Evolutionary conservation across 2,888 invertebrate species (phyloP), one percentile per base, ranked within the genome.

Genomic region (Chrysolina haemoptera): DNA sequence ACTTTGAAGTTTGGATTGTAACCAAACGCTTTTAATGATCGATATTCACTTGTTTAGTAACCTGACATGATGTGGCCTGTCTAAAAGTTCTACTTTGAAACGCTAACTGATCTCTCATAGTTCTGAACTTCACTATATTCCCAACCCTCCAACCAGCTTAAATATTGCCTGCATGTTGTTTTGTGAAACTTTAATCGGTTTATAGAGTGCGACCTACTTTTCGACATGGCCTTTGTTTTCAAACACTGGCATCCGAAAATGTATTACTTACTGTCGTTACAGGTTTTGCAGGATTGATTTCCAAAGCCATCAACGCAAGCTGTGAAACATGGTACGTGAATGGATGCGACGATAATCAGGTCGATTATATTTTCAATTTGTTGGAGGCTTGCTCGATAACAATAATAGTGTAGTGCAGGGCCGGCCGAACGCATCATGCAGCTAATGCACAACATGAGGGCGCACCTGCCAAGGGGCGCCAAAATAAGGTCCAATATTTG

Each of bases 211-310:
- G 72, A 73, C 68, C 72, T 18, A 64, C 50, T 73, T 73, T 64
- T 20, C 16, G 41, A 22, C 12, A 64, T 46, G 14, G 11, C 55
- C 55, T 64, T 73, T 63, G 68, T 68, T 72, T 72, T 16, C 63
- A 55, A 71, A 59, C 27, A 67, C 53, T 68, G 62, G 68, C 68
- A 65, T 48, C 53, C 46, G 50, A 63, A 53, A 72, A 68, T 68
- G 72, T 62, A 48, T 68, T 18, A 16, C 68, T 72, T 53, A 72
- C 46, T 68, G 53, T 55, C 63, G 40, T 48, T 43, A 68, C 62
- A 62, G 68, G 63, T 68, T 62, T 68, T 63, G 63, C 63, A 63
- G 41, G 63, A 72, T 68, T 68, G 55, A 72, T 72, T 72, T 68
- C 62, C 68, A 53, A 35, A n/a, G 41, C 62, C 35, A 9, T 53